Evolutionary conservation across 2,888 invertebrate genomes (phyloP).

Genomic region (Habrosyne pyritoides): DNA sequence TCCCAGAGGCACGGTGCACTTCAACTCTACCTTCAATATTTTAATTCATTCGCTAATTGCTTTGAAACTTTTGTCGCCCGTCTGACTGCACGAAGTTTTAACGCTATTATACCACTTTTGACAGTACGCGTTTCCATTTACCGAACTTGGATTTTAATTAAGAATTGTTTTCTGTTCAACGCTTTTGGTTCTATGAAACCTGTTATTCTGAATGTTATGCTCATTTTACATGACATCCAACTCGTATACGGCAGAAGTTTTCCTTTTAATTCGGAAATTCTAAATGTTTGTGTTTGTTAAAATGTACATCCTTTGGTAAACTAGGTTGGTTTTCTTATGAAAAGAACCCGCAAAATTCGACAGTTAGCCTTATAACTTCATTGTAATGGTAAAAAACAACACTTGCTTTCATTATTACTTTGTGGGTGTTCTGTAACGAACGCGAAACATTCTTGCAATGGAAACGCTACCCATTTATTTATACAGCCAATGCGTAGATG

Average conservation of each 20-base stretch:
- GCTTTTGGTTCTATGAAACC: background rate
- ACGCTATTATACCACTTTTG: background rate
- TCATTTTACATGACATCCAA: too few relatives aligned
- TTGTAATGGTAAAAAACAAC: background rate
- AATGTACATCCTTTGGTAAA: too few relatives aligned
- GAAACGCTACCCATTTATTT: conserved; percentile 1
- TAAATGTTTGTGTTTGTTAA: too few relatives aligned
- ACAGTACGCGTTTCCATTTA: conserved; percentile 9
- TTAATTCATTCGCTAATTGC: conserved; percentile 16
- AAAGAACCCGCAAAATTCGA: background rate
- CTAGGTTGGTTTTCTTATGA: too few relatives aligned
- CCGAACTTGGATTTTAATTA: background rate
- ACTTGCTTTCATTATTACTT: background rate
- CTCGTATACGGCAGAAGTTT: too few relatives aligned
- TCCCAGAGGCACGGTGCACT: background rate
- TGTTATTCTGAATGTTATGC: background rate
- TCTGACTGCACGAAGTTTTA: conserved; percentile 8
- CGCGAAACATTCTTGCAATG: conserved; percentile 7
- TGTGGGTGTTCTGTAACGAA: background rate
- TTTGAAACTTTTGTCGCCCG: conserved; percentile 9
- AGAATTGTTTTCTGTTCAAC: background rate
- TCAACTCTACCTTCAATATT: background rate
- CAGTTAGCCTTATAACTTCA: background rate
- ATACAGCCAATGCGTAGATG: background rate
- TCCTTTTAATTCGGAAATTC: too few relatives aligned